Evolutionary conservation across 2,797 vertebrate species (phyloP).

Genomic region (Pseudocheirus occidentalis): DNA sequence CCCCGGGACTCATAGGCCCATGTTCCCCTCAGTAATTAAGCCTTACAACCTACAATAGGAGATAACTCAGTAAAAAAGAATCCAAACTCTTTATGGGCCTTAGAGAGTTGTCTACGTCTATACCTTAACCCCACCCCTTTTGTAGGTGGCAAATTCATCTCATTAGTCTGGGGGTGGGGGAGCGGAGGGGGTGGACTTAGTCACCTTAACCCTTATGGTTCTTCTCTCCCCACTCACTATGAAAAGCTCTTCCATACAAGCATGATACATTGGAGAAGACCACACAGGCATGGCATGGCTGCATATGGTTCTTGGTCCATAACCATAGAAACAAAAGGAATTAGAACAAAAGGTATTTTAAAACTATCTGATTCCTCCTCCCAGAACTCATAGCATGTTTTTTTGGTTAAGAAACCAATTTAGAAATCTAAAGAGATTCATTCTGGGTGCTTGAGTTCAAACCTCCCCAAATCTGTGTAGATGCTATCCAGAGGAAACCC

Average conservation of each 20-base stretch:
- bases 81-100: neutral
- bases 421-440: neutral
- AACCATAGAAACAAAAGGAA: neutral
- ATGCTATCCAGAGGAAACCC: neutral
- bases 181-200: neutral
- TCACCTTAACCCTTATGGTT: neutral
- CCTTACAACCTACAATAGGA: neutral
- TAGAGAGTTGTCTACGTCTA: neutral
- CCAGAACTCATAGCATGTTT: neutral
- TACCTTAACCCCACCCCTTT: neutral
- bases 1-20: neutral
- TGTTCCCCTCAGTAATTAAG: neutral
- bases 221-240: neutral
- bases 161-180: neutral
- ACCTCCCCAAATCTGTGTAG: neutral
- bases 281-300: neutral
- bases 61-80: neutral
- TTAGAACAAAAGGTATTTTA: neutral
- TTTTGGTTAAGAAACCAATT: neutral
- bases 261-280: neutral
- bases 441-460: neutral
- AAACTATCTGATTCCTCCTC: neutral
- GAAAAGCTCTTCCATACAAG: neutral
- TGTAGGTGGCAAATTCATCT: neutral
- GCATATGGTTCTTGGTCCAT: neutral